Evolutionary conservation across 2,113 vertebrate genomes (phyloP).

Genomic region (Illadopsis cleaveri): DNA sequence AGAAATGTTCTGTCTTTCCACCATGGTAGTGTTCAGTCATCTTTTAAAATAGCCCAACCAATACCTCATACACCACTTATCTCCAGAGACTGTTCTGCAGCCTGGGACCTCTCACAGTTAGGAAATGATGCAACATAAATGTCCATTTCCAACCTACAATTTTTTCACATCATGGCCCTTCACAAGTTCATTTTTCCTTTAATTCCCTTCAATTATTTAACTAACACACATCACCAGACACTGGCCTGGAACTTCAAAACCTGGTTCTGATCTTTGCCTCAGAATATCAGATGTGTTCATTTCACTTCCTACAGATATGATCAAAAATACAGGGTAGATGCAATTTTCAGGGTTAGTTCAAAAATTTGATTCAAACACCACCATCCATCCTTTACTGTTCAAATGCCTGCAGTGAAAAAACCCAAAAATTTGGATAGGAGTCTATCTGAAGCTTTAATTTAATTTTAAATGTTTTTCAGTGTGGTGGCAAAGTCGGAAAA

Average conservation of each 20-base stretch:
- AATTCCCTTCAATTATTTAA: background rate
- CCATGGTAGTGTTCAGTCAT: background rate
- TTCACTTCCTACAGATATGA: background rate
- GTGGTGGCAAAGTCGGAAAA: background rate
- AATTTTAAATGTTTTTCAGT: background rate
- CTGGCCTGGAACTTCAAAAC: background rate
- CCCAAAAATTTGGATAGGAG: background rate
- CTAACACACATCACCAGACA: background rate
- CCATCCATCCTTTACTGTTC: background rate
- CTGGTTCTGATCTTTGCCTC: background rate
- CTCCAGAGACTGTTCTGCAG: background rate
- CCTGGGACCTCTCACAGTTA: background rate
- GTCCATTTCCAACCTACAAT: background rate
- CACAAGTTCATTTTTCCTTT: background rate
- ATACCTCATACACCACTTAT: background rate
- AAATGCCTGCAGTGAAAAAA: background rate
- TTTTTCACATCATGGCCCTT: background rate
- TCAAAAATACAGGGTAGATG: background rate
- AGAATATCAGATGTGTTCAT: background rate
- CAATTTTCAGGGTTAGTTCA: background rate
- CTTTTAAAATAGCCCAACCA: conserved; percentile 41
- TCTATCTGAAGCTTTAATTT: background rate
- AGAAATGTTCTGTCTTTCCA: background rate
- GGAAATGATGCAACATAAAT: conserved; percentile 11
- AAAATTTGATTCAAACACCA: background rate